Evolutionary conservation across 2,797 vertebrate species (phyloP), one percentile per base, ranked within the genome.

Genomic region (Neostethus bicornis): DNA sequence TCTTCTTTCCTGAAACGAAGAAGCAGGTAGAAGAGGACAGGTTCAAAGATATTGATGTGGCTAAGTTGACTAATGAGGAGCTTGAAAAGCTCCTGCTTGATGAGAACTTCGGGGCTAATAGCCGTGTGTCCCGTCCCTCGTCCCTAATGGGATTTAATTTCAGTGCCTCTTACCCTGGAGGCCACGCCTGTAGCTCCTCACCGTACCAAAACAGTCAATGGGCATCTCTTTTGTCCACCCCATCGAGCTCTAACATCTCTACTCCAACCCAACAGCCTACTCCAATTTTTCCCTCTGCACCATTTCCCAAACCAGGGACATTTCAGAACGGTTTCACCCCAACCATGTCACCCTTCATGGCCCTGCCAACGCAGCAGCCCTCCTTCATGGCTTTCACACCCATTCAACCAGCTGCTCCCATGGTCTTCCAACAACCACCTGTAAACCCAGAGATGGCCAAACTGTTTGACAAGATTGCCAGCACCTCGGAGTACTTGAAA

Each of bases 391-490:
- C 94, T 31, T 98, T 95, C 62, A 52, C 84, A 50, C 87, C 94
- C 11, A 79, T 95, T 75, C 90, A 93, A 77, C 73, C 93, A 35
- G 74, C 86, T 14, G 57, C 84, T 14, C 62, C 92, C 38, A 90
- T 96, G 85, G 93, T 93, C 68, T 93, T 92, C 56, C 90, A 81
- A 1, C 90, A 79, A 69, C 90, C 92, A 20, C 23, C 91, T 0
- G 91, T 98, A 37, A 92, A 91, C 55, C 95, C 96, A 19, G 94
- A 95, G 84, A 95, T 98, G 95, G 95, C 93, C 66, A 95, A 95
- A 75, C 90, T 99, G 17, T 96, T 98, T 38, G 94, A 97, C 85
- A 96, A 99, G 91, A 97, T 99, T 66, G 95, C 96, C 67, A 98
- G 95, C 87, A 98, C 96, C 57, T 96, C 94, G 0, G 95, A 98